Base-by-base conservation (phyloP, 2,113 vertebrate genomes). In the Rhinoderma darwinii region DNA sequence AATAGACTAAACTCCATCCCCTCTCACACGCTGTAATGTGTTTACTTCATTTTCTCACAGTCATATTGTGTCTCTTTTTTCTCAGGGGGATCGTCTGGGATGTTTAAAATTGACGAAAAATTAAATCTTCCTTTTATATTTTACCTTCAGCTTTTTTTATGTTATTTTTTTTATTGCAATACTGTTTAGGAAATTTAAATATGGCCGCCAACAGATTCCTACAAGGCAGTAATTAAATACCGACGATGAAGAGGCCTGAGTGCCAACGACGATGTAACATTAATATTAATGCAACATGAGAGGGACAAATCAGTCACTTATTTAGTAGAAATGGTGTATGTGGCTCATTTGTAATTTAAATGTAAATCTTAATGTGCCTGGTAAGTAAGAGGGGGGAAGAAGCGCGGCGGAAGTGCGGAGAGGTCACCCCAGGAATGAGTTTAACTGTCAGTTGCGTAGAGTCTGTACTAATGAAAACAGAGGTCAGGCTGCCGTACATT, bases 1-100 rank as follows among this genome's bases (percentile, higher is more conserved):
- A 96, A 96, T 94, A 90, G 94, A 93, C 93, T 95, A 93, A n/a
- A 94, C 94, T 93, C 91, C 94, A 94, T 96, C 95, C 95, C 90
- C 93, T 94, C 94, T 92, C 90, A 87, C 91, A 88, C 78, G 84
- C 89, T 81, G 91, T 93, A 94, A 94, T 92, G 91, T 93, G 92
- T 95, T 95, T 95, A 94, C 94, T 93, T 95, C 94, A 95, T 93
- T 94, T 93, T 93, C 94, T 94, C 92, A 91, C 90, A 91, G 91
- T 92, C 92, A 92, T 93, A 94, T 93, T 94, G 92, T 93, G 95
- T 94, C 94, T 94, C 92, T 93, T 94, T 94, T 89, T 44, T 30
- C n/a, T 10, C 41, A 37, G 9, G 86, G 66, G 93, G 94, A 93
- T 94, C 93, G 91, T 84, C 90, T 63, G 84, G 91, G 94, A 94